phyloP scores from a whole-genome alignment of 2,888 invertebrate genomes.

The Trimorus sp. region DNA sequence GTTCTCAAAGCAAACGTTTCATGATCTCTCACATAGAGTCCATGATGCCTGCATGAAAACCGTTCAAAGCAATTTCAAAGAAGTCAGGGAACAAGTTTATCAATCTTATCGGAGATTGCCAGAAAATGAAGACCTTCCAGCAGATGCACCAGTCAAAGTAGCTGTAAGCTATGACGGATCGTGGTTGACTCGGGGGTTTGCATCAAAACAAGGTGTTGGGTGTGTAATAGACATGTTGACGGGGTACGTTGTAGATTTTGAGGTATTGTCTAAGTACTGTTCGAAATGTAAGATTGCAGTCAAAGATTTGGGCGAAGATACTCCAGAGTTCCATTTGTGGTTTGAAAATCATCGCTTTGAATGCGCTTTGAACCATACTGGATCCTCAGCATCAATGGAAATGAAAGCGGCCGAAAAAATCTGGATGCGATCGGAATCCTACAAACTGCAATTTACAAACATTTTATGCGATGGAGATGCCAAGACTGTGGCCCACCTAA shows the following conservation, averaged over 20 bases:
- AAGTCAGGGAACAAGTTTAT: too few relatives aligned
- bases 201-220: conserved; percentile 23
- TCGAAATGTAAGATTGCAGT: not conserved
- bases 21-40: too few relatives aligned
- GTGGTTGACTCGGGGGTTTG: conserved; percentile 19
- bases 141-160: conserved; percentile 9
- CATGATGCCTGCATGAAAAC: too few relatives aligned
- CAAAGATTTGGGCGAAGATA: conserved; percentile 6
- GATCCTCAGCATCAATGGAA: too few relatives aligned
- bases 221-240: not conserved
- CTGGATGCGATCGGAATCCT: too few relatives aligned
- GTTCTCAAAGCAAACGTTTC: not conserved
- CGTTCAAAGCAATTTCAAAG: too few relatives aligned
- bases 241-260: conserved; percentile 2
- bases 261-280: not conserved
- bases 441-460: too few relatives aligned
- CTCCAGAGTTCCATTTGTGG: conserved; percentile 19
- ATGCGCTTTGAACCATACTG: not conserved
- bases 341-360: conserved; percentile 1
- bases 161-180: conserved; percentile 18
- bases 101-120: too few relatives aligned
- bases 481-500: too few relatives aligned
- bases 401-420: too few relatives aligned
- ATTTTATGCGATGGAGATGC: too few relatives aligned
- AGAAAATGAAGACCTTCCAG: not conserved